phyloP scores from a whole-genome alignment of 1,140 invertebrate species.

The Tetramorium alpestre region DNA sequence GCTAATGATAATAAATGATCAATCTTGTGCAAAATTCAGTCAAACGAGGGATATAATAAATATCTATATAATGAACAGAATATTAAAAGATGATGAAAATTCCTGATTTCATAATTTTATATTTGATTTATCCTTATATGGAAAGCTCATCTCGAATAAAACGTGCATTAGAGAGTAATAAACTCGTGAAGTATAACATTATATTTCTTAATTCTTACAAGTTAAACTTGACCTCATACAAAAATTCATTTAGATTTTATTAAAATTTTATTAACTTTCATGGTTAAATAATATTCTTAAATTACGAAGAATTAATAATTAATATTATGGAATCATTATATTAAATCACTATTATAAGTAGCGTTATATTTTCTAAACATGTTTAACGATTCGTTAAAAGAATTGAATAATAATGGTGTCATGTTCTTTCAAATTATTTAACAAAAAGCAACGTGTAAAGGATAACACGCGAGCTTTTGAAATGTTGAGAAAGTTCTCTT shows the following conservation, averaged over 20 bases:
- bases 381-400: background rate
- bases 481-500: background rate
- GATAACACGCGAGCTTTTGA: background rate
- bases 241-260: background rate
- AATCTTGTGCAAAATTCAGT: background rate
- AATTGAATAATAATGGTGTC: background rate
- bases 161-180: background rate
- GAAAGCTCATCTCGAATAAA: background rate
- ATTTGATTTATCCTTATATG: background rate
- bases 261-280: background rate
- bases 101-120: background rate
- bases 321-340: background rate
- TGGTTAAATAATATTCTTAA: background rate
- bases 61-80: background rate
- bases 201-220: background rate
- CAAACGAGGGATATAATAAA: background rate
- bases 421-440: background rate
- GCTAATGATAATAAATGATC: conserved; percentile 15
- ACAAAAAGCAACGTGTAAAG: background rate
- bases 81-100: background rate
- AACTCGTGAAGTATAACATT: background rate
- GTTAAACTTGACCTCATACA: background rate
- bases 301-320: background rate
- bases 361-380: background rate
- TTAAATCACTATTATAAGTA: background rate